Base-by-base conservation (phyloP, 1,140 invertebrate species). In the Pogonognathellus flavescens region DNA sequence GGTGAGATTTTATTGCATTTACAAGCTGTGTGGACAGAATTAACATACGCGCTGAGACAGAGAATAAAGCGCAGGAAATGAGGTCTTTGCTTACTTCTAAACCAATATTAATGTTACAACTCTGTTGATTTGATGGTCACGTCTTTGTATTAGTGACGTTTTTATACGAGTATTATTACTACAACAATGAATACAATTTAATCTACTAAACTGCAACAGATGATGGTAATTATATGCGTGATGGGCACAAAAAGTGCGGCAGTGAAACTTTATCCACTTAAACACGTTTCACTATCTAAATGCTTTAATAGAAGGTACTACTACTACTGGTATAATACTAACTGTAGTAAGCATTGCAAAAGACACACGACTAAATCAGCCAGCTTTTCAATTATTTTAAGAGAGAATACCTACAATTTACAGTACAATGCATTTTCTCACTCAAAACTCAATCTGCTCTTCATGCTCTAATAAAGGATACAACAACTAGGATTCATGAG, bases 31-130 rank as follows among this genome's bases (percentile, higher is more conserved):
- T 6, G 6, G 31, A 41, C 31, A 41, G 6, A 41, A 41, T 41
- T 41, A 41, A 41, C 31, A 6, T 41, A 41, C 31, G 31, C 25
- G 22, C 62, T 66, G 25, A 66, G 25, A 62, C 60, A 66, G 62
- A 66, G 25, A 66, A 25, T 66, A 76, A 49, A 76, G 70, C 53
- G 10, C 53, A 57, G 70, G 31, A 76, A 76, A 49, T 76, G 70
- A 76, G 70, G 70, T 76, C 70, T 76, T 25, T n/a, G 49, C 41
- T 76, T 76, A 72, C 41, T 76, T 76, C 41, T 76, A 49, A 76
- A 50, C 70, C 70, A 76, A 76, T 76, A 76, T 49, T 76, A 76
- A 16, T 31, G 31, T 31, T 49, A 76, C 70, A 31, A 18, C 31
- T 76, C 70, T 76, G 62, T 41, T 66, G 62, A 66, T 76, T 25